phyloP scores from a whole-genome alignment of 1,140 invertebrate genomes.

The Reticulitermes speratus region DNA sequence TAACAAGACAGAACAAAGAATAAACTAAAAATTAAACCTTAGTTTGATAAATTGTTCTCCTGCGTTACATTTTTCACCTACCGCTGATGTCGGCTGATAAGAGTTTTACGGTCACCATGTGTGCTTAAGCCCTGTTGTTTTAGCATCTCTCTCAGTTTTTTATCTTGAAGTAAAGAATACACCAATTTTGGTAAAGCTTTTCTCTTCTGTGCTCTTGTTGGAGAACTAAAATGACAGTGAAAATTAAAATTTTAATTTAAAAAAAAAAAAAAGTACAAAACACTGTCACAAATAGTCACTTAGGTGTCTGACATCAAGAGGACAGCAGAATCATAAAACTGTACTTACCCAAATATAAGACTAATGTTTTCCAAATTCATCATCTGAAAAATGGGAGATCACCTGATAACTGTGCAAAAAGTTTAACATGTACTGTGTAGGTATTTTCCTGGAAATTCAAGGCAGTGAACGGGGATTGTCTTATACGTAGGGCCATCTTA shows the following conservation, averaged over 20 bases:
- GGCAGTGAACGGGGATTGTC: too few relatives aligned
- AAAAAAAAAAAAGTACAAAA: background rate
- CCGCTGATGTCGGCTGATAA: conserved; percentile 49
- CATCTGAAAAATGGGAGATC: too few relatives aligned
- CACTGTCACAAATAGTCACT: background rate
- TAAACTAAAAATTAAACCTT: too few relatives aligned
- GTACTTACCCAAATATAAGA: too few relatives aligned
- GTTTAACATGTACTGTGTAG: too few relatives aligned
- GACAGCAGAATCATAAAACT: background rate
- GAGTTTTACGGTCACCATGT: conserved; percentile 51
- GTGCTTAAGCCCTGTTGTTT: conserved; percentile 52
- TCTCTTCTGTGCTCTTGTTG: conserved; percentile 39
- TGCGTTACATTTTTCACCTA: conserved; percentile 20
- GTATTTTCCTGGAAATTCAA: too few relatives aligned
- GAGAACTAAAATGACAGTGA: conserved; percentile 10
- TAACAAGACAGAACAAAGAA: too few relatives aligned
- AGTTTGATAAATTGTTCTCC: too few relatives aligned
- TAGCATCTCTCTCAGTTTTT: conserved; percentile 51
- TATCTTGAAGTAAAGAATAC: conserved; percentile 55
- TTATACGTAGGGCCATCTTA: too few relatives aligned
- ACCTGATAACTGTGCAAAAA: too few relatives aligned
- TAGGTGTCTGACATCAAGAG: background rate
- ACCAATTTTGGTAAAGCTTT: conserved; percentile 57
- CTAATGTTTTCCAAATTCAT: too few relatives aligned
- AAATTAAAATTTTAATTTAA: background rate